Evolutionary conservation across 1,140 invertebrate species (phyloP), one percentile per base, ranked within the genome.

Genomic region (Micrasema minimum): DNA sequence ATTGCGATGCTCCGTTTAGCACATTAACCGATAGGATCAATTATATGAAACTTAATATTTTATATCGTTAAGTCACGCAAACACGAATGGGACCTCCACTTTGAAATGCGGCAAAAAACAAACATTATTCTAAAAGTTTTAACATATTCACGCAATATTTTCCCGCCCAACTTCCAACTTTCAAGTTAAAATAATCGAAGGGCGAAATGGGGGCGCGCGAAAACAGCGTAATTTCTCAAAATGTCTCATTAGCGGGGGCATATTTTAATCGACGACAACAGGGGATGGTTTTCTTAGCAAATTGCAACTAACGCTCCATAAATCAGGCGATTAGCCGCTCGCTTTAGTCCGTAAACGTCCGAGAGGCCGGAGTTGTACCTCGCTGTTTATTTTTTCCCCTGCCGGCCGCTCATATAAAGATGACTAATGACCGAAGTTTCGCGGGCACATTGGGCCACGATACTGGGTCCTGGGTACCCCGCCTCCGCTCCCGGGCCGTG

Each of bases 391-490:
- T 59, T 66, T 72, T 68, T 69, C 50, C 53, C 14, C 31, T 11
- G 57, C 35, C 46, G 12, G 50, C 46, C 64, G n/a, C 55, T 66
- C 64, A 45, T 59, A 72, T 65, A 72, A 72, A 72, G 68, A 72
- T 72, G 71, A 72, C 71, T 72, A 72, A 72, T 72, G 71, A 72
- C 57, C 59, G 22, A 72, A 72, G 65, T 72, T 72, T 68, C 37
- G 48, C 16, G 55, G 66, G 50, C 31, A 57, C 12, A 45, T 65
- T 26, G 41, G 62, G 16, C 5, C 59, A 48, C 16, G 18, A 48
- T 48, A 48, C 7, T 7, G 26, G 3, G 26, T 2, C 7, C 26
- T 2, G 26, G 26, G 26, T 31, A 7, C 26, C 26, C 26, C 2
- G 26, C 26, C 26, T 7, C 26, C 2, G 26, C 26, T n/a, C n/a